phyloP scores from a whole-genome alignment of 2,113 vertebrate genomes.

The Odocoileus virginianus region DNA sequence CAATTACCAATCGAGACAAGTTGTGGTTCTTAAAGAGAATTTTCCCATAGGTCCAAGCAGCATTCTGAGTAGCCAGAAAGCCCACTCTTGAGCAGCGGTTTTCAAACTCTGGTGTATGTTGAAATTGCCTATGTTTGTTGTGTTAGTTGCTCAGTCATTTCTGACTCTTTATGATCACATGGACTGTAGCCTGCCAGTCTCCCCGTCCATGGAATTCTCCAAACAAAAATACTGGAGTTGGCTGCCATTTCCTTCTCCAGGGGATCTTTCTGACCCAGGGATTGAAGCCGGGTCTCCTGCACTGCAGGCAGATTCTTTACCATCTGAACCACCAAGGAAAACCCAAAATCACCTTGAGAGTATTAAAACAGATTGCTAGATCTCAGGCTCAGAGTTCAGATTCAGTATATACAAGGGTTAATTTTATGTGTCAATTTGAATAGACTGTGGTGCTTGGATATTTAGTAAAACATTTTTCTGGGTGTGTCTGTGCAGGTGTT shows the following conservation, averaged over 20 bases:
- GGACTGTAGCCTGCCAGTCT: neutral
- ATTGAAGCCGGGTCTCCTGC: neutral
- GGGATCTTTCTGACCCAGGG: neutral
- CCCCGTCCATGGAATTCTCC: neutral
- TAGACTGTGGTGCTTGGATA: neutral
- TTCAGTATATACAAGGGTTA: neutral
- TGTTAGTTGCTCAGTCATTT: neutral
- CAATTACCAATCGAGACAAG: neutral
- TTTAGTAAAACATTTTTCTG: neutral
- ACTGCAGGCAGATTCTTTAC: neutral
- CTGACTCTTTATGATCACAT: neutral
- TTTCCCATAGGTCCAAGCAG: neutral
- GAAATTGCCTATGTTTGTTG: neutral
- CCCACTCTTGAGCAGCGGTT: neutral
- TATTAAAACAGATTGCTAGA: neutral
- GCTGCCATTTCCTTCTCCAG: neutral
- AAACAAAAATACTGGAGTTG: neutral
- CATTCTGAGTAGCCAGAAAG: neutral
- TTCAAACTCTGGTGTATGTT: neutral
- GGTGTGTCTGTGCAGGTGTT: neutral
- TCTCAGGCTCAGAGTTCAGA: neutral
- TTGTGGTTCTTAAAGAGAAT: neutral
- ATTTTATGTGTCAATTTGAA: neutral
- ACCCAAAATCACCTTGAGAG: neutral
- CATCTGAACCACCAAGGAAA: neutral